Base-by-base conservation (phyloP, 2,888 invertebrate genomes). In the Lumbricus terrestris region DNA sequence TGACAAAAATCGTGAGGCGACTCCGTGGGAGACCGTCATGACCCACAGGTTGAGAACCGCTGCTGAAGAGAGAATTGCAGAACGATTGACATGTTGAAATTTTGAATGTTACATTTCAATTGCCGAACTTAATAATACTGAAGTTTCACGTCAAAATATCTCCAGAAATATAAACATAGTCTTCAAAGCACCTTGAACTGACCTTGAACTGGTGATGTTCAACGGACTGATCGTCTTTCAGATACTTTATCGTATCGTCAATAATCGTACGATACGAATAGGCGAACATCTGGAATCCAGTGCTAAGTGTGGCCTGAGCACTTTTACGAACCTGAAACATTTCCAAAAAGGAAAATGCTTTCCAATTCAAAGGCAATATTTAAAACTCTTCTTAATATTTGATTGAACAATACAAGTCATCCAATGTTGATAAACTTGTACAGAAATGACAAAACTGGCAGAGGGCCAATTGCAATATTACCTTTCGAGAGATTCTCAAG, bases 251-350 rank as follows among this genome's bases (percentile, higher is more conserved):
- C 54, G 97, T 95, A 88, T 96, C 96, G 0, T 97, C 96, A 0
- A 97, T 94, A 0, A 98, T 94, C 8, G 96, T 95, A 8, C 96
- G 96, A 94, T 97, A 97, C 0, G 97, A 97, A 94, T 96, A 97
- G 0, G 97, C 96, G 94, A 96, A 97, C 93, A 96, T 96, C 88
- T 96, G 95, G 47, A 97, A 95, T 93, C 96, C 96, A 93, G 95
- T 95, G 92, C 96, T 96, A 3, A 98, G 95, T 91, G 96, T 96
- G 1, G 95, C 93, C 95, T 97, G 97, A 1, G 97, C 96, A 89
- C 95, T 95, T 90, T 96, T 95, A 89, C 97, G 96, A 6, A 97
- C 96, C 96, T 96, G 82, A n/a, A 54, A 83, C 82, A 69, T 69
- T 47, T 69, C 69, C 69, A 69, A n/a, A 69, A 29, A n/a, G 8